Percentiles rank a stretch among this genome's conserved stretches.
phyloP scores from a whole-genome alignment of 2,888 invertebrate genomes.

The Ornithoptera alexandrae region DNA sequence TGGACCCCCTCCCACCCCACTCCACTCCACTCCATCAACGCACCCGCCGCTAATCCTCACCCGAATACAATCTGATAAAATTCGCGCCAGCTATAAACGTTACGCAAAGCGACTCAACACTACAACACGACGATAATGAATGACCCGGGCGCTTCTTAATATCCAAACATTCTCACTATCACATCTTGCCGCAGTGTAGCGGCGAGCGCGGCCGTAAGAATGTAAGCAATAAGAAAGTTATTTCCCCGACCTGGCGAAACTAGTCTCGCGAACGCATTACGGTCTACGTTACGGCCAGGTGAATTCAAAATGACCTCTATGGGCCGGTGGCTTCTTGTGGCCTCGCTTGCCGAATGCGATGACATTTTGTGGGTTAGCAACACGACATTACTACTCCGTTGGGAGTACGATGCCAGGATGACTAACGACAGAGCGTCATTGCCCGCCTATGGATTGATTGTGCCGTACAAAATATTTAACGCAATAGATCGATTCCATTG shows the following conservation, averaged over 20 bases:
- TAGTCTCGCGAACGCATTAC: slow-evolving; percentile 78
- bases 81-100: slow-evolving; percentile 79
- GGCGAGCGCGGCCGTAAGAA: slow-evolving; percentile 52
- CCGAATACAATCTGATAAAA: slow-evolving; percentile 78
- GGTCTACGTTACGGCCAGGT: slow-evolving; percentile 76
- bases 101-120: slow-evolving; percentile 75
- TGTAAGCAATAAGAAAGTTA: slow-evolving; percentile 76
- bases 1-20: slow-evolving; percentile 46
- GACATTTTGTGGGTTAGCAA: slow-evolving; percentile 78
- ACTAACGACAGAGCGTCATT: slow-evolving; percentile 71
- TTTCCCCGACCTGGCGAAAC: slow-evolving; percentile 79
- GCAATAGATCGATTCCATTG: slow-evolving; percentile 68
- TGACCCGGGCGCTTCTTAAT: slow-evolving; percentile 65
- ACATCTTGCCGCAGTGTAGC: slow-evolving; percentile 58
- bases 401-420: slow-evolving; percentile 73
- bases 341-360: slow-evolving; percentile 75
- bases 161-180: slow-evolving; percentile 62
- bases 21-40: slow-evolving; percentile 45
- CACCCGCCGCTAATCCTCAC: slow-evolving; percentile 71
- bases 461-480: slow-evolving; percentile 62
- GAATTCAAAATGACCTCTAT: slow-evolving; percentile 80
- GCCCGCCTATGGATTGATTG: slow-evolving; percentile 59
- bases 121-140: slow-evolving; percentile 73
- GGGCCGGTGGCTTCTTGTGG: slow-evolving; percentile 75
- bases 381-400: slow-evolving; percentile 63